phyloP scores from a whole-genome alignment of 2,113 vertebrate species.

The Lophura nycthemera region DNA sequence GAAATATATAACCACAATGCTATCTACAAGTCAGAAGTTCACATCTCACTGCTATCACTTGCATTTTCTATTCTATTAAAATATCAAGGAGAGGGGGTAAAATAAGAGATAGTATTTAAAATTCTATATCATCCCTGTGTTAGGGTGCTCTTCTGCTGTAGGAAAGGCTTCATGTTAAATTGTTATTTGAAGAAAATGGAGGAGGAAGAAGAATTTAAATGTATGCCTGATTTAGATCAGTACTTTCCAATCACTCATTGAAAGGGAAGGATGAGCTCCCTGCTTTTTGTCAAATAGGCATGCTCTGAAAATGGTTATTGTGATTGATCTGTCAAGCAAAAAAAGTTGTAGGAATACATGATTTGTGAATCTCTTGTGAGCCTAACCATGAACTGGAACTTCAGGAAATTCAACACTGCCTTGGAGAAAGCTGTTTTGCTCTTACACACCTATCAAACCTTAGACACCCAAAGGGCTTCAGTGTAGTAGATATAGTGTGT shows the following conservation, averaged over 20 bases:
- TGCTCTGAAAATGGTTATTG: slow-evolving; percentile 21
- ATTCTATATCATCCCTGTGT: background rate
- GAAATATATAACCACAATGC: background rate
- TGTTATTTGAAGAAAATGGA: background rate
- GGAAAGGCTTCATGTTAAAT: background rate
- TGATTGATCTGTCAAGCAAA: background rate
- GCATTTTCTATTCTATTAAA: background rate
- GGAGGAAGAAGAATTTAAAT: background rate
- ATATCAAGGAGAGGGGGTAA: background rate
- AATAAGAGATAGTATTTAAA: background rate
- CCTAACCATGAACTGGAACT: background rate
- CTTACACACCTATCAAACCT: background rate
- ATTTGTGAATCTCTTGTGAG: slow-evolving; percentile 7
- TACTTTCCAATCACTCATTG: background rate
- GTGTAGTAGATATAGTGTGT: background rate
- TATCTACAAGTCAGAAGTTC: background rate
- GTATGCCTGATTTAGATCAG: background rate
- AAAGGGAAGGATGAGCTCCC: background rate
- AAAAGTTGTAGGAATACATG: background rate
- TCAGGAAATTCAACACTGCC: background rate
- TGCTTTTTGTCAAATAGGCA: background rate
- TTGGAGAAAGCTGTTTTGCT: background rate
- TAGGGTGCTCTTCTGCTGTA: background rate
- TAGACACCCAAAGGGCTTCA: background rate
- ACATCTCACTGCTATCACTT: background rate